Evolutionary conservation across 2,113 vertebrate genomes (phyloP).

Genomic region (Spizaetus ornatus): DNA sequence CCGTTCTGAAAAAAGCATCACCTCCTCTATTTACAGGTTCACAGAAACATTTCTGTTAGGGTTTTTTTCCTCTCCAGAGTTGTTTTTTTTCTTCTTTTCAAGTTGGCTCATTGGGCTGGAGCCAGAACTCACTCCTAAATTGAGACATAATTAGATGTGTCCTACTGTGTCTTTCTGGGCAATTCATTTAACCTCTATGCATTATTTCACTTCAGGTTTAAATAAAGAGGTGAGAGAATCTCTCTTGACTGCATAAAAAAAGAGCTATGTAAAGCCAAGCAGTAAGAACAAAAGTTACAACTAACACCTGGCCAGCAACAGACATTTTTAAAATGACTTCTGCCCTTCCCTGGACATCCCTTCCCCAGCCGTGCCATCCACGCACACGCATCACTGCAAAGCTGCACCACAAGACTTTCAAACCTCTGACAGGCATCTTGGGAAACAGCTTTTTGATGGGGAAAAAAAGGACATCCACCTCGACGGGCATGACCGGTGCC

Average conservation of each 20-base stretch:
- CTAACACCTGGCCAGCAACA: not conserved
- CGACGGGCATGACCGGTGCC: accelerated
- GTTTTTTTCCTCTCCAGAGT: not conserved
- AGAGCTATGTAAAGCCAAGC: not conserved
- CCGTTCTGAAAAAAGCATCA: not conserved
- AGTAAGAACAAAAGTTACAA: not conserved
- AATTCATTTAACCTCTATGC: not conserved
- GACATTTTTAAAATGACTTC: not conserved
- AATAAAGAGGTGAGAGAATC: not conserved
- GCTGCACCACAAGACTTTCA: not conserved
- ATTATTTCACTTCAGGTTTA: not conserved
- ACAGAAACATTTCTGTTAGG: not conserved
- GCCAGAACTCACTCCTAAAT: not conserved
- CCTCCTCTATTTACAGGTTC: not conserved
- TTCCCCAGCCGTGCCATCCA: not conserved
- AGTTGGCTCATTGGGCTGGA: not conserved
- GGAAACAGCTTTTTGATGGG: not conserved
- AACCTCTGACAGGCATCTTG: not conserved
- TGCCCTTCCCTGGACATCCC: not conserved
- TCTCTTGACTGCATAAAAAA: not conserved
- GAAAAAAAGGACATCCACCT: not conserved
- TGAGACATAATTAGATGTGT: not conserved
- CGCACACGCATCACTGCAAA: accelerated
- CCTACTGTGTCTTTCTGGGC: not conserved
- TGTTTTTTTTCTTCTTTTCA: not conserved